phyloP scores from a whole-genome alignment of 2,113 vertebrate species.

The Nycticorax nycticorax region DNA sequence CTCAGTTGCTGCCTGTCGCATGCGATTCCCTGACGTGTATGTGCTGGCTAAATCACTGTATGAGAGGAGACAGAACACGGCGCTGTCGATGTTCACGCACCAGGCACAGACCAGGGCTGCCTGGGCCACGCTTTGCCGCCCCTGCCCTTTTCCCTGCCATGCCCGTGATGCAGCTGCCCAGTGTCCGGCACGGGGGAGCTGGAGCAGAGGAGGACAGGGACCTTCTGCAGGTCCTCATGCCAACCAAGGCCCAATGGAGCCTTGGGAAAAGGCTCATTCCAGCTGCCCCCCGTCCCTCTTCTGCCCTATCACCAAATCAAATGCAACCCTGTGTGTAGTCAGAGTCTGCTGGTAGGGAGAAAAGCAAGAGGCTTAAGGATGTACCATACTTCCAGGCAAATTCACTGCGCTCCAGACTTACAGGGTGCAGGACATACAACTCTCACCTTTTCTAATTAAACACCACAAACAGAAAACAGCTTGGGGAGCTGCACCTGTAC shows the following conservation, averaged over 20 bases:
- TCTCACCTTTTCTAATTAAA: neutral
- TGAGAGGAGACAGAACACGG: neutral
- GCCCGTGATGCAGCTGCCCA: rapidly evolving
- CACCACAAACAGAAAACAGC: neutral
- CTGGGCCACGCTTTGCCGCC: rapidly evolving
- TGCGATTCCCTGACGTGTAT: rapidly evolving
- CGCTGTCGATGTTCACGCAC: rapidly evolving
- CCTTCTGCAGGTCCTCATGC: neutral
- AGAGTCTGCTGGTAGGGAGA: neutral
- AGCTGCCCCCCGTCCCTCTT: no score
- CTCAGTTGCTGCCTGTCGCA: neutral
- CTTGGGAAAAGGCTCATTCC: neutral
- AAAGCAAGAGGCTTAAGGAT: neutral
- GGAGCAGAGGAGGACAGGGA: neutral
- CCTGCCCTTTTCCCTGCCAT: neutral
- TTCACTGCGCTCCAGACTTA: neutral
- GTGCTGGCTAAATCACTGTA: rapidly evolving
- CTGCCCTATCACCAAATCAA: neutral
- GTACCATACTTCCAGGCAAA: neutral
- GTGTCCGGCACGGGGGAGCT: neutral
- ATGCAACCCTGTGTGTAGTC: rapidly evolving
- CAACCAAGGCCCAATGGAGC: neutral
- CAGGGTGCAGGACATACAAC: neutral
- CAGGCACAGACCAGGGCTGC: rapidly evolving
- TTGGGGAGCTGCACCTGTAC: no score